These are phyloP conservation scores for Aphodius granarius DNA, from an alignment of 2,888 invertebrate species.

Conservation along the genomic window DNA sequence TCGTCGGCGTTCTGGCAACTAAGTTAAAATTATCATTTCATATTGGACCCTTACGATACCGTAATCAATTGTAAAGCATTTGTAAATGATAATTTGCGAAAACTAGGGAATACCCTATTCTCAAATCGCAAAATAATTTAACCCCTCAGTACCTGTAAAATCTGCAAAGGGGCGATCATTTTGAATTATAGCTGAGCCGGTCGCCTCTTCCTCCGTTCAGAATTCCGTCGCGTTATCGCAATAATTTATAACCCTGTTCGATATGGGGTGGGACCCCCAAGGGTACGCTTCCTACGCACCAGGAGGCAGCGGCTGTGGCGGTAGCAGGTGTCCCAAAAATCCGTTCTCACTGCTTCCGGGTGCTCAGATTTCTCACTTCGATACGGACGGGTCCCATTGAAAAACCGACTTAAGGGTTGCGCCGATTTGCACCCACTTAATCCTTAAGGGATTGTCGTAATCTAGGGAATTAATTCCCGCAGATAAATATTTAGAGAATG, in stretches of 20 bases:
- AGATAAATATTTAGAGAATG: background rate
- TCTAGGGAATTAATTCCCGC: background rate
- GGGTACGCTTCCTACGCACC: background rate
- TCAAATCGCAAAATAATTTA: background rate
- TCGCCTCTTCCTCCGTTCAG: background rate
- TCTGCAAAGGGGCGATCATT: background rate
- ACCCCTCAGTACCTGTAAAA: background rate
- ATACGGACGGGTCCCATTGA: background rate
- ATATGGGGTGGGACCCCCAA: background rate
- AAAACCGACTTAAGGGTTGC: background rate
- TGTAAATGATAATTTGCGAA: too few relatives aligned
- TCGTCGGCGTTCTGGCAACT: too few relatives aligned
- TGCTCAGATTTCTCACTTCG: background rate
- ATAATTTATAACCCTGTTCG: background rate
- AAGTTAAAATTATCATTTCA: too few relatives aligned
- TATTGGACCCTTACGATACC: too few relatives aligned
- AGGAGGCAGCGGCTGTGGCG: background rate
- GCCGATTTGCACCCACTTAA: background rate
- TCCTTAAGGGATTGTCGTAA: background rate
- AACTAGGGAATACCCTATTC: background rate
- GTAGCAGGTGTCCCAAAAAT: background rate
- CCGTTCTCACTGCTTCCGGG: background rate
- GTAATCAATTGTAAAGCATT: too few relatives aligned
- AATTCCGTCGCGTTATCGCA: background rate
- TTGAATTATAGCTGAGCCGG: background rate